phyloP scores from a whole-genome alignment of 2,113 vertebrate species.

The Lepisosteus oculatus region DNA sequence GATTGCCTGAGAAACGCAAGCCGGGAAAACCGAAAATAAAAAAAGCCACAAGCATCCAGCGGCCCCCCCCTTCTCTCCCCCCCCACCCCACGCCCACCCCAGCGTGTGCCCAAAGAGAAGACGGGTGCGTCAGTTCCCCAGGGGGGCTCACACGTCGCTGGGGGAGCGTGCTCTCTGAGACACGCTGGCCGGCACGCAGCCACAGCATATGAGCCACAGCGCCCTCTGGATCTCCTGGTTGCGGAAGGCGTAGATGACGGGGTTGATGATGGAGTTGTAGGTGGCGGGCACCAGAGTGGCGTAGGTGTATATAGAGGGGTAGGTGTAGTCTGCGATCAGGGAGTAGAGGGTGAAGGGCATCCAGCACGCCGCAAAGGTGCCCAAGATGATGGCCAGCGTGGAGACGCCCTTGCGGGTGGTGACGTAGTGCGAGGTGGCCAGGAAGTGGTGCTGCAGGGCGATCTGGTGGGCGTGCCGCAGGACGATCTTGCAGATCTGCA shows the following conservation, averaged over 20 bases:
- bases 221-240: constrained; percentile 99
- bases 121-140: constrained; percentile 14
- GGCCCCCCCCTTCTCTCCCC: constrained; percentile 5
- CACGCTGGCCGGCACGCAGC: constrained; percentile 83
- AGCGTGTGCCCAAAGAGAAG: constrained; percentile 12
- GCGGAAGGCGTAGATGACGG: constrained; percentile 95
- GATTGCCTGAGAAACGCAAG: too few relatives aligned
- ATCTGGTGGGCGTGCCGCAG: constrained; percentile 98
- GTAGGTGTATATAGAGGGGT: constrained; percentile 95
- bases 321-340: constrained; percentile 93
- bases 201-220: constrained; percentile 92
- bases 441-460: constrained; percentile 95
- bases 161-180: constrained; percentile 88
- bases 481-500: constrained; percentile 97
- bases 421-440: constrained; percentile 97
- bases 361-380: constrained; percentile 97
- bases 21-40: too few relatives aligned
- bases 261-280: constrained; percentile 98
- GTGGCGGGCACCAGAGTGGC: constrained; percentile 96
- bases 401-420: constrained; percentile 96
- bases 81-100: constrained; percentile 15
- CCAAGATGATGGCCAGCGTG: constrained; percentile 95
- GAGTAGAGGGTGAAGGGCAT: constrained; percentile 98
- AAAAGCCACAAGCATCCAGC: too few relatives aligned
- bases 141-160: constrained; percentile 82